phyloP scores from a whole-genome alignment of 2,888 invertebrate species.

The Machimus rusticus region DNA sequence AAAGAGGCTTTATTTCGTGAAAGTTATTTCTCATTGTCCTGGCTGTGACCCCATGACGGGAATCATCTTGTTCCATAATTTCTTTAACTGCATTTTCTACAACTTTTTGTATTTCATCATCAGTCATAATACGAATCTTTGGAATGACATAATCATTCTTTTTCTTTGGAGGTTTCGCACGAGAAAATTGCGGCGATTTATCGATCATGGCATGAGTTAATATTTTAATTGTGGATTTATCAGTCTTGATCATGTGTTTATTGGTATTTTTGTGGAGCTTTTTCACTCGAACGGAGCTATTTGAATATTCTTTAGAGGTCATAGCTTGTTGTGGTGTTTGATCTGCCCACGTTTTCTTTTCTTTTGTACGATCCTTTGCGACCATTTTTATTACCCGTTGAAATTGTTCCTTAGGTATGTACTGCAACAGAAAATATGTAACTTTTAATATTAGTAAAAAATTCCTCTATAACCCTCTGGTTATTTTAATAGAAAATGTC shows the following conservation, averaged over 20 bases:
- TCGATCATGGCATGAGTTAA: slow-evolving; percentile 31
- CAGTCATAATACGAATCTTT: slow-evolving; percentile 42
- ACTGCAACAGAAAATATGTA: slow-evolving; percentile 15
- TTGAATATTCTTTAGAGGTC: background rate
- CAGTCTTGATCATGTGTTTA: slow-evolving; percentile 30
- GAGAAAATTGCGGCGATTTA: background rate
- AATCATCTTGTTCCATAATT: slow-evolving; percentile 11
- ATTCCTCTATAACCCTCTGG: no score
- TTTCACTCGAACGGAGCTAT: background rate
- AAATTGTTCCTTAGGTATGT: slow-evolving; percentile 43
- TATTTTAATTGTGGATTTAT: slow-evolving; percentile 42
- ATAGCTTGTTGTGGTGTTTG: background rate
- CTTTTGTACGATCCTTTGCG: slow-evolving; percentile 40
- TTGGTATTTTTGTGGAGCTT: background rate
- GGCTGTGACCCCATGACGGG: background rate
- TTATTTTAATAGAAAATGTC: no score
- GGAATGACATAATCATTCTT: background rate
- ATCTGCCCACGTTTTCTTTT: slow-evolving; percentile 43
- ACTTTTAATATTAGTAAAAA: no score
- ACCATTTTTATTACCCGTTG: slow-evolving; percentile 44
- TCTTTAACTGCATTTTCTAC: slow-evolving; percentile 45
- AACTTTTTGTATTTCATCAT: slow-evolving; percentile 44
- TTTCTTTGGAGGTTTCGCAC: background rate
- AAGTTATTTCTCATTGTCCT: background rate
- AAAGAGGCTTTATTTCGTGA: background rate